Conservation (phyloP, 1,140 invertebrate genomes). For the Drosophila mayri region DNA sequence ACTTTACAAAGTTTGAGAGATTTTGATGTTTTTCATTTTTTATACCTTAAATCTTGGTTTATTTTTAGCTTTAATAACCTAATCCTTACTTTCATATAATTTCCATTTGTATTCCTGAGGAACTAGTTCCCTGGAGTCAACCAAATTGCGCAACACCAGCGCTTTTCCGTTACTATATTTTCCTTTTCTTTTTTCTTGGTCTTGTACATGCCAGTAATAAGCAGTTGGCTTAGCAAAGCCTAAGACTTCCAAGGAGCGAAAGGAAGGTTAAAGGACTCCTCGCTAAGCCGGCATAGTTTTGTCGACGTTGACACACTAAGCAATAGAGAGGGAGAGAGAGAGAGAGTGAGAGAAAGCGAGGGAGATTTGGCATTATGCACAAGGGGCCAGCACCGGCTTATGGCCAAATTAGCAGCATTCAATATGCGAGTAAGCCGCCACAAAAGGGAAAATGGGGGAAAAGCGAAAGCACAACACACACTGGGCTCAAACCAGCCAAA, state of each 20-base stretch:
- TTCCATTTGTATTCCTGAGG: conserved; percentile 13
- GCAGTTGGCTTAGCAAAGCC: conserved; percentile 67
- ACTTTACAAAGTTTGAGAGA: not conserved
- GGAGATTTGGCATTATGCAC: conserved; percentile 63
- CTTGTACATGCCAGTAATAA: conserved; percentile 64
- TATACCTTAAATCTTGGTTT: not conserved
- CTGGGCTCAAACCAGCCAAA: conserved; percentile 52
- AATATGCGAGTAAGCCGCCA: conserved; percentile 61
- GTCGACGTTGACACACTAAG: conserved; percentile 51
- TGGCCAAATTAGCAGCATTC: conserved; percentile 79
- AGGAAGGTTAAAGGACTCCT: conserved; percentile 19
- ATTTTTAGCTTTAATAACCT: not conserved
- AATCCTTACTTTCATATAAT: not conserved
- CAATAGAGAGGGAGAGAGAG: not conserved
- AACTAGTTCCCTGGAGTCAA: conserved; percentile 27
- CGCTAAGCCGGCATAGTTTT: conserved; percentile 50
- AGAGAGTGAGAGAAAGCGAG: conserved; percentile 4
- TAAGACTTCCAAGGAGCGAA: conserved; percentile 8
- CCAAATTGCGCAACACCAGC: conserved; percentile 23
- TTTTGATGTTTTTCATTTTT: too few relatives aligned
- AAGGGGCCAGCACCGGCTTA: conserved; percentile 58
- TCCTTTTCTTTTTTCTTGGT: conserved; percentile 23
- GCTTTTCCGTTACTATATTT: conserved; percentile 8
- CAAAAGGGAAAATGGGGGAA: conserved; percentile 12
- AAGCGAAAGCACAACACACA: conserved; percentile 12